Conservation (phyloP, 2,113 vertebrate genomes). For the Alethe diademata region DNA sequence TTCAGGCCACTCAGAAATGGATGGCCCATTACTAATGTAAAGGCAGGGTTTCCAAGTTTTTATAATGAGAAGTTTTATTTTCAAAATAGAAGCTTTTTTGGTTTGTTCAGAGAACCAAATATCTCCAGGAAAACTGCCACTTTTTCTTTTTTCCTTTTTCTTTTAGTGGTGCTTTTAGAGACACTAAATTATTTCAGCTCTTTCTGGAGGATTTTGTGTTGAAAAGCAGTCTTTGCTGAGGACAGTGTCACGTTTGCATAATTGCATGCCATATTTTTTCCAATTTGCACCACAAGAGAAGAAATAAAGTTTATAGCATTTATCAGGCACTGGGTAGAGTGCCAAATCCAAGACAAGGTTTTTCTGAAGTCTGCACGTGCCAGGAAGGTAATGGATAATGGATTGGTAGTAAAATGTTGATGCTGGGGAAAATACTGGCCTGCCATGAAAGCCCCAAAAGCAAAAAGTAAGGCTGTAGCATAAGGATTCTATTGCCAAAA, state of each 20-base stretch:
- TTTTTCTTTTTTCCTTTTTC: background rate
- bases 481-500: background rate
- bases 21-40: background rate
- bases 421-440: background rate
- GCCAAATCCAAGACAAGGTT: constrained; percentile 11
- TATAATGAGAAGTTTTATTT: background rate
- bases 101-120: background rate
- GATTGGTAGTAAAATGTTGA: background rate
- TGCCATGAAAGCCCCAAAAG: background rate
- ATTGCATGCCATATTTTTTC: background rate
- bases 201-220: background rate
- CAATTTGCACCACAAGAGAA: constrained; percentile 1
- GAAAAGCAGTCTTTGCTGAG: background rate
- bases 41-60: background rate
- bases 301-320: background rate
- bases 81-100: background rate
- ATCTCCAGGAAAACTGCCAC: background rate
- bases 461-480: background rate
- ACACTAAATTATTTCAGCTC: background rate
- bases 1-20: background rate
- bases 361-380: constrained; percentile 1
- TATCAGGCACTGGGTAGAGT: background rate
- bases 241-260: background rate
- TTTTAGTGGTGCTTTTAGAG: background rate
- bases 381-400: constrained; percentile 31